phyloP scores from a whole-genome alignment of 2,888 invertebrate species.

The Watsonalla binaria region DNA sequence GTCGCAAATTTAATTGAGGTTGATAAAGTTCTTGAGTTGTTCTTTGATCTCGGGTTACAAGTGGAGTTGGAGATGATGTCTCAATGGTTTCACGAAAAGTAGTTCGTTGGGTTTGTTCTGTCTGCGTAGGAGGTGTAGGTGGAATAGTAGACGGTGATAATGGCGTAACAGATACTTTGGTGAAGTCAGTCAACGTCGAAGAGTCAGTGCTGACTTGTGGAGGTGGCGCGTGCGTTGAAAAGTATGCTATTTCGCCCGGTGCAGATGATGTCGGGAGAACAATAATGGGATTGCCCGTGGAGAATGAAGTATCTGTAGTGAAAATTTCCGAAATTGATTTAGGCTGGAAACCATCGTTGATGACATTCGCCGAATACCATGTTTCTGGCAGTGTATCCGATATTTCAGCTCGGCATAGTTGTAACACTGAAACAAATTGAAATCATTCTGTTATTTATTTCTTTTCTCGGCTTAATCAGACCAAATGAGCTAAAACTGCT shows the following conservation, averaged over 20 bases:
- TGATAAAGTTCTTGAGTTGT: background rate
- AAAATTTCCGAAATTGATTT: slow-evolving; percentile 64
- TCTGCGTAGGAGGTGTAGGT: slow-evolving; percentile 3
- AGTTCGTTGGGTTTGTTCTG: background rate
- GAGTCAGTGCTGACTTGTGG: background rate
- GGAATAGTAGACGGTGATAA: slow-evolving; percentile 4
- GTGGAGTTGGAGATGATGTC: background rate
- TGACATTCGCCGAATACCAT: slow-evolving; percentile 67
- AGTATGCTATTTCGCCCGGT: slow-evolving; percentile 14
- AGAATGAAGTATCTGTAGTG: slow-evolving; percentile 47
- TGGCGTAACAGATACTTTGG: slow-evolving; percentile 6
- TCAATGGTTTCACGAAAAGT: background rate
- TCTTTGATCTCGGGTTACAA: background rate
- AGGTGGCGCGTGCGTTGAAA: slow-evolving; percentile 15
- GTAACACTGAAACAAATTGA: slow-evolving; percentile 57
- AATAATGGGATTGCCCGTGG: slow-evolving; percentile 46
- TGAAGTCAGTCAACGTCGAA: background rate
- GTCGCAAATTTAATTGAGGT: slow-evolving; percentile 2
- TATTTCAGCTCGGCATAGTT: slow-evolving; percentile 64
- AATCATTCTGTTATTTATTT: background rate
- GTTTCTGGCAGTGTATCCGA: slow-evolving; percentile 41
- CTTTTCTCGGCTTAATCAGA: too few species aligned
- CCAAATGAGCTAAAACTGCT: too few species aligned
- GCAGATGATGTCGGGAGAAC: slow-evolving; percentile 22
- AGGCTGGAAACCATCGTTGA: slow-evolving; percentile 61